Evolutionary conservation across 2,797 vertebrate genomes (phyloP).

Genomic region (Nyctalus aviator): DNA sequence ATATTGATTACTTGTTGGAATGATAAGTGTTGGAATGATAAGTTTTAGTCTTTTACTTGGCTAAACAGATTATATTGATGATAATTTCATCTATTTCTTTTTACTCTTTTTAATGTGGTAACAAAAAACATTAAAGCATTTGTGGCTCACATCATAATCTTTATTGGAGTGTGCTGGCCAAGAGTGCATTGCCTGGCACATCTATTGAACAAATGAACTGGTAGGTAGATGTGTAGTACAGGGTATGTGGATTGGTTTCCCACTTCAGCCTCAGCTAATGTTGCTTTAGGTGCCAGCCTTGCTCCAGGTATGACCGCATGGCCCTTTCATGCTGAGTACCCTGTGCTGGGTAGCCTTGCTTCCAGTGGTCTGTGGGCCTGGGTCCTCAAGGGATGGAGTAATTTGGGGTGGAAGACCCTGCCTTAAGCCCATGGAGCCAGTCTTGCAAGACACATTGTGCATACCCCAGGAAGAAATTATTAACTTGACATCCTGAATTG

Average conservation of each 20-base stretch:
- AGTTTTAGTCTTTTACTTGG: neutral
- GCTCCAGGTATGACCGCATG: neutral
- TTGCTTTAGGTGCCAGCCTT: neutral
- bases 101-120: neutral
- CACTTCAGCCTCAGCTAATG: neutral
- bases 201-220: neutral
- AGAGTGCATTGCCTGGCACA: too few species aligned
- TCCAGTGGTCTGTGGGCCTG: neutral
- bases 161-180: neutral
- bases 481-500: neutral
- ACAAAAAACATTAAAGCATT: neutral
- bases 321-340: neutral
- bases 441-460: neutral
- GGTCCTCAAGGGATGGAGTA: neutral
- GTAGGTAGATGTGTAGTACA: neutral
- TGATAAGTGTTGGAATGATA: neutral
- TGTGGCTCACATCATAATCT: neutral
- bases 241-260: neutral
- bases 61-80: slow-evolving; percentile 22
- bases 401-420: neutral
- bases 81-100: slow-evolving; percentile 3
- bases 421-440: neutral
- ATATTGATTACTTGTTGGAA: neutral
- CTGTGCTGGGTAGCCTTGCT: neutral
- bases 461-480: neutral